Evolutionary conservation across 2,797 vertebrate genomes (phyloP).

Genomic region (Myiotriccus ornatus): DNA sequence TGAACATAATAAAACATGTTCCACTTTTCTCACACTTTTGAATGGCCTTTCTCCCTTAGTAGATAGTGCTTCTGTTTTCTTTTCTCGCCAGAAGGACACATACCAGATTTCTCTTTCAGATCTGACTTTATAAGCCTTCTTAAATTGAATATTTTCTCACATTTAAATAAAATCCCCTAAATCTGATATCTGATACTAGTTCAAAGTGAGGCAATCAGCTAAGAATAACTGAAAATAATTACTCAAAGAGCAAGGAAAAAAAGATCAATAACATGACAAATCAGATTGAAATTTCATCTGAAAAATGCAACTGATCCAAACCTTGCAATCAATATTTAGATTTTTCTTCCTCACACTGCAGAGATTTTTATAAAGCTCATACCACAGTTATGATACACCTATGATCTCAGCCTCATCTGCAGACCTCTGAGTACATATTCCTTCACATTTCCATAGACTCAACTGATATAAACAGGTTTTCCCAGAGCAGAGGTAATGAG

Average conservation of each 20-base stretch:
- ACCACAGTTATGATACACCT: neutral
- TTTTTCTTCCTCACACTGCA: neutral
- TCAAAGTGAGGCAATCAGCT: slow-evolving; percentile 30
- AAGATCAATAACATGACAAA: slow-evolving; percentile 29
- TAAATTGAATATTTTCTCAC: slow-evolving; percentile 11
- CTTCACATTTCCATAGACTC: neutral
- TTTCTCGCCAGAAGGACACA: neutral
- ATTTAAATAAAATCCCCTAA: neutral
- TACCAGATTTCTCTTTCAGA: slow-evolving; percentile 11
- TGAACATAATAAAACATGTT: neutral
- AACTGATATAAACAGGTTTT: neutral
- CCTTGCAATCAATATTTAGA: slow-evolving; percentile 38
- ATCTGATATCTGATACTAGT: slow-evolving; percentile 30
- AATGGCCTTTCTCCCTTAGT: neutral
- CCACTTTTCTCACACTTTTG: neutral
- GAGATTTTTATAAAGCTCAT: neutral
- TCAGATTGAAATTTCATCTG: slow-evolving; percentile 30
- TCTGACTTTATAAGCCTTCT: slow-evolving; percentile 1
- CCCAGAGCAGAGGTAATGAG: neutral
- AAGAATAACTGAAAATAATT: slow-evolving; percentile 46
- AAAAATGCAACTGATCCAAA: slow-evolving; percentile 44
- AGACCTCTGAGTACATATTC: neutral
- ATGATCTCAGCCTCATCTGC: neutral
- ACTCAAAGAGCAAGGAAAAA: slow-evolving; percentile 1
- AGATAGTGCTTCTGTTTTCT: neutral